These are phyloP conservation scores for Scaptomyza montana DNA, from an alignment of 1,140 invertebrate genomes.

Conservation along the genomic window DNA sequence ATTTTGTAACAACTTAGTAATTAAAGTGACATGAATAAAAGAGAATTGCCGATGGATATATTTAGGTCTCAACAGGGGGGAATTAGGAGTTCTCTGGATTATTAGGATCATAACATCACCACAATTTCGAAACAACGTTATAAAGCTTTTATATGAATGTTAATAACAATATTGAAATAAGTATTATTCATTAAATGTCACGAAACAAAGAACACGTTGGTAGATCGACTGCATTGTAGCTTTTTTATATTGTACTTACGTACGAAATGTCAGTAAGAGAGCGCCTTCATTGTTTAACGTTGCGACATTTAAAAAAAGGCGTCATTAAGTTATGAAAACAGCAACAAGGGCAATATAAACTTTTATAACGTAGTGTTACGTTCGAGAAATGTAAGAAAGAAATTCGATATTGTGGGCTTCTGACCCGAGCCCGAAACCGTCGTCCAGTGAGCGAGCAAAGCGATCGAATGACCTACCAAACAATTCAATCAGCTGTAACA, in stretches of 20 bases:
- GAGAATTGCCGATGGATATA: too few relatives aligned
- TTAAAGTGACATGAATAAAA: too few relatives aligned
- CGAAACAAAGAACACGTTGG: constrained; percentile 6
- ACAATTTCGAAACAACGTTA: neutral
- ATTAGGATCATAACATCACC: too few relatives aligned
- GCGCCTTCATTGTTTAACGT: constrained; percentile 50
- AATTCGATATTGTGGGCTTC: constrained; percentile 72
- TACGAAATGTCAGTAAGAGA: constrained; percentile 20
- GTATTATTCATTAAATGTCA: neutral
- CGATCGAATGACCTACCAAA: constrained; percentile 57
- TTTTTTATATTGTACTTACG: constrained; percentile 35
- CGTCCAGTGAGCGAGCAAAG: constrained; percentile 42
- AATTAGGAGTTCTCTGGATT: too few relatives aligned
- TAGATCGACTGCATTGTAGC: constrained; percentile 1
- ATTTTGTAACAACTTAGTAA: too few relatives aligned
- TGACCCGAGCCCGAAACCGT: constrained; percentile 55
- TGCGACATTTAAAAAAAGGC: constrained; percentile 20
- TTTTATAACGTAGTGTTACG: constrained; percentile 67
- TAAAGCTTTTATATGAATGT: neutral
- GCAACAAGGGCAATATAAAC: constrained; percentile 20
- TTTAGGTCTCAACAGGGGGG: too few relatives aligned
- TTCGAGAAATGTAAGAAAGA: constrained; percentile 44
- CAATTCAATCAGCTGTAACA: constrained; percentile 44
- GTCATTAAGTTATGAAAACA: constrained; percentile 25
- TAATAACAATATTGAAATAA: neutral